phyloP scores from a whole-genome alignment of 2,113 vertebrate species.

The Rhinichthys klamathensis region DNA sequence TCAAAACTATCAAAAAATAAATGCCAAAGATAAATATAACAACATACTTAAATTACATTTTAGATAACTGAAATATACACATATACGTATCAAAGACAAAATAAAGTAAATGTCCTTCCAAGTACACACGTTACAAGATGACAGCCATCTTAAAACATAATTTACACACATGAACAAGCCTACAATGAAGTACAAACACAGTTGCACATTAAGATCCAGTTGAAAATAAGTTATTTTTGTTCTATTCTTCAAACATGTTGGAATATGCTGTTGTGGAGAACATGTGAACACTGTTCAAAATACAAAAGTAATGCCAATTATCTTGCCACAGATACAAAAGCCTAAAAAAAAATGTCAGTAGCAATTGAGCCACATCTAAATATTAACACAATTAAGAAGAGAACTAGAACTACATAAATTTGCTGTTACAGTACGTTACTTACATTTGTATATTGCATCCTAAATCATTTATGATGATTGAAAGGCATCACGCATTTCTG shows the following conservation, averaged over 20 bases:
- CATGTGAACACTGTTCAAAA: slow-evolving; percentile 8
- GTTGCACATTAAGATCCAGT: not conserved
- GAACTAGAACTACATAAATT: not conserved
- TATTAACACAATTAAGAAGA: not conserved
- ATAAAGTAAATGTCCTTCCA: slow-evolving; percentile 5
- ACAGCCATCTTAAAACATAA: not conserved
- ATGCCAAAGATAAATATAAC: slow-evolving; percentile 9
- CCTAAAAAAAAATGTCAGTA: not conserved
- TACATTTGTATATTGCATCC: not conserved
- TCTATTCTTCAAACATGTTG: not conserved
- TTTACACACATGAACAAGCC: not conserved
- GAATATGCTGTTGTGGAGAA: not conserved
- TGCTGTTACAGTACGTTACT: not conserved
- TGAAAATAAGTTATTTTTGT: not conserved
- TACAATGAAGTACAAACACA: not conserved
- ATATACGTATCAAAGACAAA: not conserved
- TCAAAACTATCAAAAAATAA: not conserved
- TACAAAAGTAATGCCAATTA: not conserved
- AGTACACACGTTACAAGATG: slow-evolving; percentile 4
- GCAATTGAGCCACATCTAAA: not conserved
- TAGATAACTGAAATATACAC: slow-evolving; percentile 14
- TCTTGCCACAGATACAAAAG: not conserved
- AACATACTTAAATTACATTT: slow-evolving; percentile 1
- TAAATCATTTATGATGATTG: not conserved
- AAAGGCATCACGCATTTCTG: not conserved